Evolutionary conservation across 2,113 vertebrate species (phyloP).

Genomic region (Nettapus auritus): DNA sequence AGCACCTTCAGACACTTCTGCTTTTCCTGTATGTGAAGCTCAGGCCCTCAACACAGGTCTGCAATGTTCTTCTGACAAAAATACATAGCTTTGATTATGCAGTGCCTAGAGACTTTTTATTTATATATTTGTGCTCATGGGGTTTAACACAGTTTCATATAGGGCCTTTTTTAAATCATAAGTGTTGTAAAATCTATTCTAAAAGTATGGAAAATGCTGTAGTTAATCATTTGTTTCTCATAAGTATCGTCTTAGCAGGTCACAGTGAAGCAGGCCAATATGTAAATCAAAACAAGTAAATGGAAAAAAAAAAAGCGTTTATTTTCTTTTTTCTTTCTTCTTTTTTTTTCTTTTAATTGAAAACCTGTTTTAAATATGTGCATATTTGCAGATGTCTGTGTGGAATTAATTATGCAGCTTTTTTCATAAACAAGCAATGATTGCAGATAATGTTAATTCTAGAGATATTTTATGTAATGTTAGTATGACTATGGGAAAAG

Average conservation of each 20-base stretch:
- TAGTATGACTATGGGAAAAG: background rate
- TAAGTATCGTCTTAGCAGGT: background rate
- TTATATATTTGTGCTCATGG: accelerated
- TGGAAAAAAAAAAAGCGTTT: background rate
- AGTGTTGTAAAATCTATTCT: background rate
- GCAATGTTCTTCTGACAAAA: background rate
- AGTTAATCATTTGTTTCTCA: background rate
- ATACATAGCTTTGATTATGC: background rate
- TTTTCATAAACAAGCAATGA: background rate
- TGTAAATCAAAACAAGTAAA: background rate
- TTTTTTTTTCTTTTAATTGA: no score
- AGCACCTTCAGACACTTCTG: background rate
- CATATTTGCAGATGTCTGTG: background rate
- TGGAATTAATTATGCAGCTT: background rate
- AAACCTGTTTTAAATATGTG: background rate
- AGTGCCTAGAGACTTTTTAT: background rate
- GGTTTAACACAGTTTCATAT: background rate
- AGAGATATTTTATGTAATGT: background rate
- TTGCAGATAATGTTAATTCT: background rate
- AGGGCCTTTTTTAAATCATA: background rate
- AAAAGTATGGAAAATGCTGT: background rate
- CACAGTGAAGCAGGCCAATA: background rate
- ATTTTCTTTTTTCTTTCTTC: background rate
- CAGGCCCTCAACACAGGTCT: background rate
- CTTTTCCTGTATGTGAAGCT: background rate